Evolutionary conservation across 2,113 vertebrate species (phyloP).

Genomic region (Eulemur rufifrons): DNA sequence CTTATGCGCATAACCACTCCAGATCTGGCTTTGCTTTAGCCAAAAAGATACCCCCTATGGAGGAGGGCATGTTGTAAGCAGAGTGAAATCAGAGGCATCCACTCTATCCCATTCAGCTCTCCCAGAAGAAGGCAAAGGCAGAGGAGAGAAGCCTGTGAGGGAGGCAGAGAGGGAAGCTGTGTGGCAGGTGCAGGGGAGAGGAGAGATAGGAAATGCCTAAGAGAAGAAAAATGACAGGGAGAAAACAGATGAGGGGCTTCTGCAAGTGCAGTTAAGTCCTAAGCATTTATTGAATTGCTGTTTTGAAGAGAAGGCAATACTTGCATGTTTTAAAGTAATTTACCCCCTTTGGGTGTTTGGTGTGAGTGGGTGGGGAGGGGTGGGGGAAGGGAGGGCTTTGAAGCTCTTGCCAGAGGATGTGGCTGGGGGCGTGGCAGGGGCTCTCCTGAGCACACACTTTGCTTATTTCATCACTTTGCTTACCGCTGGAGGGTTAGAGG

Average conservation of each 20-base stretch:
- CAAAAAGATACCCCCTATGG: not conserved
- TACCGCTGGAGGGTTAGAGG: not conserved
- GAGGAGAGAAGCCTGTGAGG: not conserved
- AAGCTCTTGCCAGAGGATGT: conserved; percentile 54
- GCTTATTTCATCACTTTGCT: not conserved
- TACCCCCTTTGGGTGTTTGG: not conserved
- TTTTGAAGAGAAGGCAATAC: not conserved
- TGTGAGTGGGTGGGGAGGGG: not conserved
- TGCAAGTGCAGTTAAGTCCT: not conserved
- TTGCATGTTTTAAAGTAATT: not conserved
- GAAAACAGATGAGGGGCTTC: not conserved
- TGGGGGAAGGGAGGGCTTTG: not conserved
- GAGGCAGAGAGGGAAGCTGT: not conserved
- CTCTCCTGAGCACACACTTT: not conserved
- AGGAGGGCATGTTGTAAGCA: not conserved
- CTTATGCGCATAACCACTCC: not conserved
- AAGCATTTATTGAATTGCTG: not conserved
- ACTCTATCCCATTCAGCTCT: not conserved
- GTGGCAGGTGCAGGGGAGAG: not conserved
- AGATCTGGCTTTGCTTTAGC: not conserved
- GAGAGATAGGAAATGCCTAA: not conserved
- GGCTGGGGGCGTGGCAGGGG: not conserved
- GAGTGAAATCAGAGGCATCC: not conserved
- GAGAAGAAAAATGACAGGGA: not conserved
- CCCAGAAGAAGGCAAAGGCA: not conserved